These are phyloP conservation scores for Enteromius anoplus DNA, from an alignment of 2,797 vertebrate genomes.

Conservation along the genomic window DNA sequence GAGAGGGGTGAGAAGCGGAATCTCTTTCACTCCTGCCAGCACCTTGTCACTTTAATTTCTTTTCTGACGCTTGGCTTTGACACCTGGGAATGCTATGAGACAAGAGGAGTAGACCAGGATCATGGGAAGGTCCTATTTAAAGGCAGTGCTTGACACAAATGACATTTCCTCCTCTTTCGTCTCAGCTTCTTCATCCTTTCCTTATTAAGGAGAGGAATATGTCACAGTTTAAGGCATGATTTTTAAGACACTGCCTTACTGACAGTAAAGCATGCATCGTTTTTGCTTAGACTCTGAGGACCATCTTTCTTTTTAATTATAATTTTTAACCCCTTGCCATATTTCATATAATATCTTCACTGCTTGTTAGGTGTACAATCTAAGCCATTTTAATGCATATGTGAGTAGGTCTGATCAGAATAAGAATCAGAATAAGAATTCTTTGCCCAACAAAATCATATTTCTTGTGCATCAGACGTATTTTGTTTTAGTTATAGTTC, in stretches of 20 bases:
- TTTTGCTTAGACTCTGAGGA: conserved; percentile 63
- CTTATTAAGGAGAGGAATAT: conserved; percentile 67
- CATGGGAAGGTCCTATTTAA: conserved; percentile 82
- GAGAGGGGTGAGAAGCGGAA: conserved; percentile 82
- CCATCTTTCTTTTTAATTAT: not conserved
- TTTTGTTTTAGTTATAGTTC: not conserved
- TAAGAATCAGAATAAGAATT: too few relatives aligned
- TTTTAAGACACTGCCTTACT: conserved; percentile 66
- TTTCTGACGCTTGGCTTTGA: conserved; percentile 81
- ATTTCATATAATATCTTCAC: not conserved
- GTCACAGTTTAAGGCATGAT: conserved; percentile 62
- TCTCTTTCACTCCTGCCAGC: conserved; percentile 90
- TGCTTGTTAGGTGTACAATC: not conserved
- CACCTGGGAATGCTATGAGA: conserved; percentile 78
- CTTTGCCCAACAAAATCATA: too few relatives aligned
- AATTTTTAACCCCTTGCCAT: not conserved
- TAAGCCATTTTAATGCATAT: not conserved
- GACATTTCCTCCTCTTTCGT: conserved; percentile 82
- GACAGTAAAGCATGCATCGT: conserved; percentile 73
- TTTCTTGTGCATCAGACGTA: not conserved
- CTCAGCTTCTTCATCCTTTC: conserved; percentile 57
- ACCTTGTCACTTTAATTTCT: conserved; percentile 90
- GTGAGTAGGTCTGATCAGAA: not conserved
- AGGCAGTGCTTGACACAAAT: conserved; percentile 82
- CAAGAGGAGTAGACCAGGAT: conserved; percentile 77